Conservation (phyloP, 2,113 vertebrate species). For the Chinchilla lanigera region DNA sequence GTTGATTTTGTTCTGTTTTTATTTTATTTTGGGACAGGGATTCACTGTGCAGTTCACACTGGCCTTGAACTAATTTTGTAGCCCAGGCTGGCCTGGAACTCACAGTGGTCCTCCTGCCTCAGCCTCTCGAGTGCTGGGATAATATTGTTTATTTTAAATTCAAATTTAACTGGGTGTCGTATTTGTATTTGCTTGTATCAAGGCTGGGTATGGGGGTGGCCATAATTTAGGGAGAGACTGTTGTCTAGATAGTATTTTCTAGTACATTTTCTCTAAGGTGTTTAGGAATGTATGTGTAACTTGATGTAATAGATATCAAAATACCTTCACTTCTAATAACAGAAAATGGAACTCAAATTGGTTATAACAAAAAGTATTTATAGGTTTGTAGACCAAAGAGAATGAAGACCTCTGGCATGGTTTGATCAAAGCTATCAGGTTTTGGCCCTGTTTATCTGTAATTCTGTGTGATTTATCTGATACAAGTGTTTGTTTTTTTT, state of each 20-base stretch:
- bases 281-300: slow-evolving; percentile 3
- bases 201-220: no score
- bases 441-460: slow-evolving; percentile 24
- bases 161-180: slow-evolving; percentile 29
- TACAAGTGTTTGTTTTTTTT: background rate
- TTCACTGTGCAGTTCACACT: no score
- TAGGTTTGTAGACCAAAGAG: background rate
- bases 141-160: slow-evolving; percentile 37
- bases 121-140: background rate
- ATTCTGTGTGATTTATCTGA: background rate
- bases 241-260: slow-evolving; percentile 53
- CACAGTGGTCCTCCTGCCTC: background rate
- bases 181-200: slow-evolving; percentile 60
- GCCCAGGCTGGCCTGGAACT: background rate
- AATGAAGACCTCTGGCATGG: background rate
- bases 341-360: slow-evolving; percentile 47
- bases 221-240: slow-evolving; percentile 44
- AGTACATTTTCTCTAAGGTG: background rate
- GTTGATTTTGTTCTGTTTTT: background rate
- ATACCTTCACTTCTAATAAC: background rate
- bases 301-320: slow-evolving; percentile 18
- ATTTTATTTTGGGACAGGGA: no score
- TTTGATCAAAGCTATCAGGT: background rate
- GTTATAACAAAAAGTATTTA: slow-evolving; percentile 52
- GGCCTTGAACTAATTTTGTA: background rate